Evolutionary conservation across 2,888 invertebrate genomes (phyloP), one percentile per base, ranked within the genome.

Genomic region (Lobophora halterata): DNA sequence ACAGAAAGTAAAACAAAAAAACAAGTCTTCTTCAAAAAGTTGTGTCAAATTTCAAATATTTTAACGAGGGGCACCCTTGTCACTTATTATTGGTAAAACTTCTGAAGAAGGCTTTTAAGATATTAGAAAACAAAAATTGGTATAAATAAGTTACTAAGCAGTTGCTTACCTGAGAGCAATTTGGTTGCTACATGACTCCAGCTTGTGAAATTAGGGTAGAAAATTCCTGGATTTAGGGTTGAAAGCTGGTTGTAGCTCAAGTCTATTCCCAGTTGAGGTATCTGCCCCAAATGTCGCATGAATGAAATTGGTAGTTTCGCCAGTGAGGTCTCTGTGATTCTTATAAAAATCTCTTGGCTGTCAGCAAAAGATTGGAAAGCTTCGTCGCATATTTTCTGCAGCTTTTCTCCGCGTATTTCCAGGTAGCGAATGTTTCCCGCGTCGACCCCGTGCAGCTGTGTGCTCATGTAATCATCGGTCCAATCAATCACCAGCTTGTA

Each of bases 101-200:
- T n/a, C n/a, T n/a, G n/a, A n/a, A n/a, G n/a, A n/a, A n/a, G n/a
- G n/a, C n/a, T n/a, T n/a, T n/a, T n/a, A n/a, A n/a, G n/a, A n/a
- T n/a, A n/a, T n/a, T n/a, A n/a, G n/a, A n/a, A n/a, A n/a, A n/a
- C n/a, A n/a, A n/a, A n/a, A n/a, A n/a, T n/a, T n/a, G n/a, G n/a
- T n/a, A n/a, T n/a, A n/a, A n/a, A n/a, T n/a, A n/a, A n/a, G n/a
- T n/a, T n/a, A n/a, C n/a, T n/a, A n/a, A n/a, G n/a, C n/a, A n/a
- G 23, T 31, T 35, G 65, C 86, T 80, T 78, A 93, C 94, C 94
- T 81, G 93, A 92, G 37, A 96, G 91, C 69, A 95, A 90, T 66
- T 95, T 93, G 3, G 96, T 96, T 6, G 96, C 96, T 51, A 95
- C 93, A 52, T 93, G 92, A 76, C 95, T 95, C 96, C 96, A 96